A percentile compares a stretch with the other conserved stretches of the same genome.
phyloP scores from a whole-genome alignment of 1,140 invertebrate species.

The Leptestheria dahalacensis region DNA sequence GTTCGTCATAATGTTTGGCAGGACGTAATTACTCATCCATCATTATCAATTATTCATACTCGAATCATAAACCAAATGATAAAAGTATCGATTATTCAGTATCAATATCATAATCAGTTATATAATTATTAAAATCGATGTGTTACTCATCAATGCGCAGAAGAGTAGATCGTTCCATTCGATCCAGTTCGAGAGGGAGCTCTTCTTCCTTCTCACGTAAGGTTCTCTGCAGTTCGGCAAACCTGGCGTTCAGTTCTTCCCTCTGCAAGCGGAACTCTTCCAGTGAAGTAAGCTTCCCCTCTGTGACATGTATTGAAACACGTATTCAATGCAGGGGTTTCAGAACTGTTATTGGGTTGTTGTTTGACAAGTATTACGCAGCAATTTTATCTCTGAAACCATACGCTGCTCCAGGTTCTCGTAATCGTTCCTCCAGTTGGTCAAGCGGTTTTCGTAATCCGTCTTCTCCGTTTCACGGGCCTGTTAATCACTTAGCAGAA shows the following conservation, averaged over 20 bases:
- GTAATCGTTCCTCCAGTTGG: not conserved
- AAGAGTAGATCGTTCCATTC: not conserved
- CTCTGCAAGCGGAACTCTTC: conserved; percentile 14
- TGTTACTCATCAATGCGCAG: conserved; percentile 9
- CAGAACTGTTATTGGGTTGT: too few species aligned
- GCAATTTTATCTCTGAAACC: conserved; percentile 5
- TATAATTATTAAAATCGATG: not conserved
- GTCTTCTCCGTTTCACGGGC: conserved; percentile 1
- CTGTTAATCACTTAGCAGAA: too few species aligned
- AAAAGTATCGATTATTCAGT: too few species aligned
- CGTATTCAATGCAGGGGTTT: too few species aligned
- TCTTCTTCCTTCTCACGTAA: conserved; percentile 5
- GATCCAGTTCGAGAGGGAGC: not conserved
- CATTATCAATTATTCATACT: too few species aligned
- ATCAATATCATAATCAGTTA: not conserved
- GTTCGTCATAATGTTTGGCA: too few species aligned
- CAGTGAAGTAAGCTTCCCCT: conserved; percentile 12
- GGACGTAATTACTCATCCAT: too few species aligned
- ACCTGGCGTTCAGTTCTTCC: not conserved
- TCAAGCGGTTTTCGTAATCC: conserved; percentile 1
- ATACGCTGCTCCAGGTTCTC: conserved; percentile 11
- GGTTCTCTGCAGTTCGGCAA: not conserved
- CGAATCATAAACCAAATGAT: too few species aligned
- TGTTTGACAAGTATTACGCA: conserved; percentile 3
- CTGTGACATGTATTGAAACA: not conserved